Base-by-base conservation (phyloP, 2,797 vertebrate genomes). In the Anolis apletophallus region DNA sequence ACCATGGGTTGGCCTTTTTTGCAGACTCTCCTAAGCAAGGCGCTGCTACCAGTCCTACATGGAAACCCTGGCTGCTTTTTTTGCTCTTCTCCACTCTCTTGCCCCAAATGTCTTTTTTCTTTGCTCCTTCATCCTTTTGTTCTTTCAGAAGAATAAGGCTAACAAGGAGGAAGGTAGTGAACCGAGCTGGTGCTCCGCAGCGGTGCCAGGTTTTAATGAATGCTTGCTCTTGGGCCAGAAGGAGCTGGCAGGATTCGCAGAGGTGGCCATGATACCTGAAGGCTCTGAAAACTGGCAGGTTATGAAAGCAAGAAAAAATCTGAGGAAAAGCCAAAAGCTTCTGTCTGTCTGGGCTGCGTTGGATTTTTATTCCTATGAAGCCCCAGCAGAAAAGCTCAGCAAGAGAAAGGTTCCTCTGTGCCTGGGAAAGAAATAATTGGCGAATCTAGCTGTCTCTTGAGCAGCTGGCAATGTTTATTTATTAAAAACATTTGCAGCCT, bases 201-300 rank as follows among this genome's bases (percentile, higher is more conserved):
- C 83, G 85, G 90, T 92, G 91, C 91, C 72, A 26, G 87, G 34
- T 91, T 69, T 91, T 84, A 91, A 94, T 93, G 81, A 81, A 91
- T 94, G 90, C 94, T 86, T 92, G 91, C 92, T 91, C 87, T 90
- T 89, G 91, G 36, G 83, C 80, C 77, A 68, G 89, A 85, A 64
- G 61, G 87, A 88, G 80, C 84, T 83, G 89, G 82, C 81, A 81
- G 87, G 83, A 85, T 91, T 93, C 88, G 82, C 73, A 84, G 69
- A 46, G 74, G 86, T 79, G 88, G 77, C 69, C 68, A 71, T 90
- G 90, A 91, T 89, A 90, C 84, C 77, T 83, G 86, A 88, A 88
- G 68, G 90, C 81, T 88, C 59, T 71, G 85, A 73, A 92, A 93
- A 89, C 34, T 75, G 84, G 68, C 91, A 92, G 91, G 89, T 93